Percentiles rank a stretch among this genome's conserved stretches.
Evolutionary conservation across 2,797 vertebrate species (phyloP).

Genomic region (Myripristis murdjan): DNA sequence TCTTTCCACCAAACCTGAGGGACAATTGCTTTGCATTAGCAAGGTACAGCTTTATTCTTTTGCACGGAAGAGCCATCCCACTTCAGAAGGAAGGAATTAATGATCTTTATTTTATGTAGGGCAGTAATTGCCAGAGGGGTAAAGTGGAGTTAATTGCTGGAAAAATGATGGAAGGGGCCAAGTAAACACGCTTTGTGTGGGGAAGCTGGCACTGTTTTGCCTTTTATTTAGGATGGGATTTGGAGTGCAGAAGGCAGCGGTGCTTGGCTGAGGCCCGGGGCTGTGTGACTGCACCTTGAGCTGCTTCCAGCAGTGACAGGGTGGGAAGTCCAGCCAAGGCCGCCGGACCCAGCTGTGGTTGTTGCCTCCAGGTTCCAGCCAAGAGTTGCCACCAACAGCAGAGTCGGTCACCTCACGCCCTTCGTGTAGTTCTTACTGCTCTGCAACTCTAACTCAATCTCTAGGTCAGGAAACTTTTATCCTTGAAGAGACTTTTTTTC

Average conservation of each 20-base stretch:
- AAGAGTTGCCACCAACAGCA: conserved; percentile 29
- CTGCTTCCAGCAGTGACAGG: conserved; percentile 48
- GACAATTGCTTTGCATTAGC: conserved; percentile 68
- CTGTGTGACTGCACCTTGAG: conserved; percentile 68
- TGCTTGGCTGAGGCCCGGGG: conserved; percentile 57
- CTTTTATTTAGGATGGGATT: conserved; percentile 71
- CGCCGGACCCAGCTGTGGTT: conserved; percentile 39
- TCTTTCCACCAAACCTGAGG: conserved; percentile 73
- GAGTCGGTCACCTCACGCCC: conserved; percentile 33
- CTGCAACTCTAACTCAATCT: conserved; percentile 13
- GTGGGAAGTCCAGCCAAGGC: conserved; percentile 51
- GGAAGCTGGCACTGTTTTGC: conserved; percentile 50
- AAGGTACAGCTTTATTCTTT: conserved; percentile 63
- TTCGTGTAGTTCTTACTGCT: conserved; percentile 16
- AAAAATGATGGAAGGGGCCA: conserved; percentile 76
- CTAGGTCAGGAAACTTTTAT: too few species aligned
- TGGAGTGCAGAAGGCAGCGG: conserved; percentile 61
- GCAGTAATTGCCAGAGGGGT: conserved; percentile 82
- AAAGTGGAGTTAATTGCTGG: conserved; percentile 84
- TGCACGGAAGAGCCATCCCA: conserved; percentile 39
- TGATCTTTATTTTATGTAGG: conserved; percentile 85
- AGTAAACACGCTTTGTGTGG: conserved; percentile 73
- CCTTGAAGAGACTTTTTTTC: too few species aligned
- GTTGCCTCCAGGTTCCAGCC: conserved; percentile 28
- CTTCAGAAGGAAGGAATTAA: conserved; percentile 77